phyloP scores from a whole-genome alignment of 2,113 vertebrate genomes.

The Sorex fumeus region DNA sequence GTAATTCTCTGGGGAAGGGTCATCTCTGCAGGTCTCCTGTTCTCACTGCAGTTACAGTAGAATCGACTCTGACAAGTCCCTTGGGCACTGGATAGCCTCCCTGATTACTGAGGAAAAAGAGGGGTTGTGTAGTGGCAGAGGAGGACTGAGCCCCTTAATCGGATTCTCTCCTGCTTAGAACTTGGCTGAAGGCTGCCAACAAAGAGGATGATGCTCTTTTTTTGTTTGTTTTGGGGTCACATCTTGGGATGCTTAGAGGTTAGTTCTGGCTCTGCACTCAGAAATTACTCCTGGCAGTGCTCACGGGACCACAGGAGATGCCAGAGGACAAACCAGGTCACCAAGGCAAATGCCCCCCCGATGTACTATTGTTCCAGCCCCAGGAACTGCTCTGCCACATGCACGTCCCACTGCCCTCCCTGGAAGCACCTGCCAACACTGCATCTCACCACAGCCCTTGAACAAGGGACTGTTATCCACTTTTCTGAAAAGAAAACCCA shows the following conservation, averaged over 20 bases:
- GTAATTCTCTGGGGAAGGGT: not conserved
- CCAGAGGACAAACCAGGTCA: too few species aligned
- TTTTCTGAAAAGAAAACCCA: not conserved
- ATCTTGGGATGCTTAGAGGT: too few species aligned
- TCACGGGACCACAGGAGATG: too few species aligned
- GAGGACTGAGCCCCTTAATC: not conserved
- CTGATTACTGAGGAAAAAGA: not conserved
- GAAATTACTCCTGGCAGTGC: too few species aligned
- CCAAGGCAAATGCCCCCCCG: too few species aligned
- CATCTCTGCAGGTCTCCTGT: not conserved
- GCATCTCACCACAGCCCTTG: not conserved
- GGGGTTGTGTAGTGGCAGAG: not conserved
- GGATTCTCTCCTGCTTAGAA: not conserved
- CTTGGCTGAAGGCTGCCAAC: fast-evolving
- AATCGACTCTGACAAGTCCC: not conserved
- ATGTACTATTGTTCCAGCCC: too few species aligned
- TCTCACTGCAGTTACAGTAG: not conserved
- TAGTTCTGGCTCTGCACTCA: too few species aligned
- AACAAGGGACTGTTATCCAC: not conserved
- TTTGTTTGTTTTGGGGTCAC: too few species aligned
- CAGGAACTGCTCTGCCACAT: not conserved
- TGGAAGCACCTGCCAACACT: not conserved
- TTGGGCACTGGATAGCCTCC: not conserved
- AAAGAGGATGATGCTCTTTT: not conserved
- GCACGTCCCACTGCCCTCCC: too few species aligned